Conservation (phyloP, 2,113 vertebrate genomes). For the Apus apus region DNA sequence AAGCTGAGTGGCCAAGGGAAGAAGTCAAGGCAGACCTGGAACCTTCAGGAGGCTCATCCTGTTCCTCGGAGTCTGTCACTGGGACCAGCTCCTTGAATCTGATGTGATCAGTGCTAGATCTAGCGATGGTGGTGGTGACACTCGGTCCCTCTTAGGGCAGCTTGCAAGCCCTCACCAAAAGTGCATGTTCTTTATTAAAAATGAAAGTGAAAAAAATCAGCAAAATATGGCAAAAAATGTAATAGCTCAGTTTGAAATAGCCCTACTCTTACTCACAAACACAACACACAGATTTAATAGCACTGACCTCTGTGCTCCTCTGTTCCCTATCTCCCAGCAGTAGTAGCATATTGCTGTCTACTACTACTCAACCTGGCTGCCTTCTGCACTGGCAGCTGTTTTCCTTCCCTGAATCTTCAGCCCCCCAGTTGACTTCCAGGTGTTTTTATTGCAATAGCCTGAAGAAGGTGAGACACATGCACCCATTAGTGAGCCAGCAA, state of each 20-base stretch:
- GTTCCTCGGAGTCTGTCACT: not conserved
- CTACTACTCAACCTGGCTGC: not conserved
- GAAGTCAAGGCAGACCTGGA: not conserved
- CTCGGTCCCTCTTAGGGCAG: not conserved
- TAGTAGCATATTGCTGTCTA: not conserved
- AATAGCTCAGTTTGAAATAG: not conserved
- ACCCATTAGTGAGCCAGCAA: not conserved
- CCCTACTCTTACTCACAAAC: not conserved
- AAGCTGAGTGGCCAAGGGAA: not conserved
- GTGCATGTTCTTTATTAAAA: not conserved
- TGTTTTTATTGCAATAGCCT: not conserved
- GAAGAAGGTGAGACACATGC: not conserved
- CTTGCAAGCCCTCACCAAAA: not conserved
- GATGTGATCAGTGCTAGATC: not conserved
- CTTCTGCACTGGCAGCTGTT: conserved; percentile 10
- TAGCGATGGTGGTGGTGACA: accelerated
- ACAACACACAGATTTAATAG: conserved; percentile 8
- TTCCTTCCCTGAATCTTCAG: not conserved
- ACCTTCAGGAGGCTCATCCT: not conserved
- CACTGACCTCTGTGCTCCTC: conserved; percentile 39
- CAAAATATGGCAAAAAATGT: not conserved
- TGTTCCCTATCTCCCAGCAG: conserved; percentile 6
- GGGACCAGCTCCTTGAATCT: not conserved
- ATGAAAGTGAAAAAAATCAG: not conserved
- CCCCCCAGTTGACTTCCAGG: not conserved